Percentiles rank a stretch among this genome's conserved stretches.
Conservation (phyloP, 1,140 invertebrate species). For the Aleiodes sp. region DNA sequence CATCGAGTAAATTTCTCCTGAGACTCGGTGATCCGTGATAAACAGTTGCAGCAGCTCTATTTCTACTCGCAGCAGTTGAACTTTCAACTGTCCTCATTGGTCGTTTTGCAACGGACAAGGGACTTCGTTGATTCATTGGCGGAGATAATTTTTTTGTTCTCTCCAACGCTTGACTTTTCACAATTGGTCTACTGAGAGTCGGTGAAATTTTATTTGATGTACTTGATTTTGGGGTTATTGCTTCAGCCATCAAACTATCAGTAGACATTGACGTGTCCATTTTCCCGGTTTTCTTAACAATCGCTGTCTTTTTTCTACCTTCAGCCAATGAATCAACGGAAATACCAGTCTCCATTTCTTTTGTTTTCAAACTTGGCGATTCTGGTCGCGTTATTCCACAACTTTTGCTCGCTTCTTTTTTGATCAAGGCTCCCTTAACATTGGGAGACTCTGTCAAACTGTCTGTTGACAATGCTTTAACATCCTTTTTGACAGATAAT, state of each 20-base stretch:
- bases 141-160: slow-evolving; percentile 54
- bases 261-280: slow-evolving; percentile 62
- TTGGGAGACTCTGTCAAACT: slow-evolving; percentile 63
- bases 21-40: slow-evolving; percentile 59
- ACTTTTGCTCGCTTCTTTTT: slow-evolving; percentile 58
- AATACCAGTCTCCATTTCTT: slow-evolving; percentile 61
- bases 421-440: slow-evolving; percentile 46
- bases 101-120: slow-evolving; percentile 40
- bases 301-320: slow-evolving; percentile 60
- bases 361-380: slow-evolving; percentile 59
- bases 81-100: slow-evolving; percentile 53
- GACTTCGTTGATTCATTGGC: slow-evolving; percentile 54
- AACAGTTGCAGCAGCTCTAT: slow-evolving; percentile 56
- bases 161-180: slow-evolving; percentile 45
- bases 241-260: slow-evolving; percentile 60
- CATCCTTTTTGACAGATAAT: slow-evolving; percentile 58
- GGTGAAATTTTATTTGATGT: slow-evolving; percentile 58
- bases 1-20: slow-evolving; percentile 58
- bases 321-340: slow-evolving; percentile 68
- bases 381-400: slow-evolving; percentile 63
- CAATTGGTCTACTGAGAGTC: slow-evolving; percentile 43
- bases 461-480: slow-evolving; percentile 66
- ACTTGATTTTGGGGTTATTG: slow-evolving; percentile 52
- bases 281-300: slow-evolving; percentile 55
- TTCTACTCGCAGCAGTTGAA: slow-evolving; percentile 61